A percentile compares a stretch with the other conserved stretches of the same genome.
Evolutionary conservation across 2,797 vertebrate species (phyloP).

Genomic region (Brachyrhaphis roseni): DNA sequence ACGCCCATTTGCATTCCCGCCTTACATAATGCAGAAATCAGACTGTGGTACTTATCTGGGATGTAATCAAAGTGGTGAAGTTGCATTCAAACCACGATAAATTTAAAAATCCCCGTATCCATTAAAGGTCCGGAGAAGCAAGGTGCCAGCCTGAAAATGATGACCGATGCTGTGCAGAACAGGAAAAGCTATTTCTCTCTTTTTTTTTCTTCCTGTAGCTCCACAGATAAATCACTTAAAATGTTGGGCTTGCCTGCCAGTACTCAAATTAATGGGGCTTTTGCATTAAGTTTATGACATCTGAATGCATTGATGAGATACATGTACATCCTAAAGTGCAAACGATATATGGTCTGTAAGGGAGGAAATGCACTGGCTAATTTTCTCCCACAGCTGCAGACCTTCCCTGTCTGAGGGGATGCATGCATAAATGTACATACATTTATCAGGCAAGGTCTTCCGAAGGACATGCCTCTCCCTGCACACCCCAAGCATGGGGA

Average conservation of each 20-base stretch:
- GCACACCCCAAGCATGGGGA: constrained; percentile 23
- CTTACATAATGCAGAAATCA: constrained; percentile 49
- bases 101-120: constrained; percentile 48
- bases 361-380: constrained; percentile 39
- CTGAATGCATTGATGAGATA: constrained; percentile 60
- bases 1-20: constrained; percentile 48
- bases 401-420: constrained; percentile 32
- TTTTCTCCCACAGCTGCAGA: constrained; percentile 26
- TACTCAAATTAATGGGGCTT: constrained; percentile 60
- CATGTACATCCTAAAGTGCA: constrained; percentile 60
- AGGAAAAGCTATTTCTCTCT: constrained; percentile 40
- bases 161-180: constrained; percentile 54
- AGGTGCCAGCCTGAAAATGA: constrained; percentile 58
- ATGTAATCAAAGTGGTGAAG: constrained; percentile 60
- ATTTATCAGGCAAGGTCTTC: constrained; percentile 65
- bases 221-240: constrained; percentile 66
- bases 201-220: constrained; percentile 19
- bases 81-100: constrained; percentile 50
- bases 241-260: constrained; percentile 25
- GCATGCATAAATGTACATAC: constrained; percentile 30
- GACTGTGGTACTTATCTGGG: constrained; percentile 52
- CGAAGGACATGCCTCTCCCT: constrained; percentile 53
- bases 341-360: constrained; percentile 49
- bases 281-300: constrained; percentile 70
- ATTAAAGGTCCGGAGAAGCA: constrained; percentile 46